Evolutionary conservation across 1,140 invertebrate genomes (phyloP), one percentile per base, ranked within the genome.

Genomic region (Aphidius ervi): DNA sequence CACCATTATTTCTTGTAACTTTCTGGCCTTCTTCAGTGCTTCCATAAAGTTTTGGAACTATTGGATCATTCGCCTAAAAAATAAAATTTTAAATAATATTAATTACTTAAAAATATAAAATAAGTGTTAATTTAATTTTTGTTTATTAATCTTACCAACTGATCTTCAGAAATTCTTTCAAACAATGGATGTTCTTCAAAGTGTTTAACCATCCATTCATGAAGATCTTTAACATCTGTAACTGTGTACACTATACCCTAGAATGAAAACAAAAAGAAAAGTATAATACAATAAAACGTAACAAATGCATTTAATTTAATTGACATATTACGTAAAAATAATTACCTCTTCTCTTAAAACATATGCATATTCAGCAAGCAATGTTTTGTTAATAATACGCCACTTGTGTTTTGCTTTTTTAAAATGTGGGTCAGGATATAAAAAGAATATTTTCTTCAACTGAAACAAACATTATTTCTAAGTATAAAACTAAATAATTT

Each of bases 371-470:
- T 99, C 97, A 16, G 95, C 90, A 45, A 99, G 79, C 16, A 99
- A 78, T 64, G 89, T 90, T 66, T 91, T 86, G 74, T 95, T 98
- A 65, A 99, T 97, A 53, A 99, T 99, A 63, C 98, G 85, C 97
- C 97, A 99, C 81, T 99, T 99, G 73, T 99, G 95, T 82, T 99
- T 99, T 1, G 94, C 88, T 71, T 93, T 97, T 78, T 99, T 99
- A 77, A 99, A 99, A 83, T 99, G 98, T 45, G 98, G 98, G 84
- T 99, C 98, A 40, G 98, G 98, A 79, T 98, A 99, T n/a, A 99
- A 81, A 74, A 99, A 99, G 79, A 99, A 99, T 88, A 99, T 96
- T 82, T 99, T 99, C 63, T 89, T 88, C 10, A 99, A 81, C 89
- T 99, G 84, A 67, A 87, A 84, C 64, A 69, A 61, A 71, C 66